Percentiles rank a stretch among this genome's conserved stretches.
phyloP scores from a whole-genome alignment of 2,797 vertebrate genomes.

The Hapalemur alaotrensis region DNA sequence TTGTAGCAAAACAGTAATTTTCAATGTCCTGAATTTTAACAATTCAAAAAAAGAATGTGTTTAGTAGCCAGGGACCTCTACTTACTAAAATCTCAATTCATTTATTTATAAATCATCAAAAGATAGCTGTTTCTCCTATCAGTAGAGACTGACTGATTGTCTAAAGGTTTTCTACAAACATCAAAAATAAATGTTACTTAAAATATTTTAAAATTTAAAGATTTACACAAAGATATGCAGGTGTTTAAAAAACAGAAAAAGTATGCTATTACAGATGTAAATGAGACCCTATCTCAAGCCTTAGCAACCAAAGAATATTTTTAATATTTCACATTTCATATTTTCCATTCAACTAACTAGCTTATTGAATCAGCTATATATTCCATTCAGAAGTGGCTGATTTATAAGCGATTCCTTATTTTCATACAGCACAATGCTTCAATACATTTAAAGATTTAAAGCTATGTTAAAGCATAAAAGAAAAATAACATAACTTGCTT shows the following conservation, averaged over 20 bases:
- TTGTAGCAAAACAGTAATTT: constrained; percentile 37
- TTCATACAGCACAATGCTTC: constrained; percentile 24
- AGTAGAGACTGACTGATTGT: background rate
- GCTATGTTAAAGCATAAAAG: constrained; percentile 41
- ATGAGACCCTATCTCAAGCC: background rate
- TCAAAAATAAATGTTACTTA: constrained; percentile 45
- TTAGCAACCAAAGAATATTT: constrained; percentile 12
- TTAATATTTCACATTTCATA: constrained; percentile 8
- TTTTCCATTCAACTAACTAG: constrained; percentile 31
- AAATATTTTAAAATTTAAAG: constrained; percentile 43
- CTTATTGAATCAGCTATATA: background rate
- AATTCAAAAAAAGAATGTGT: constrained; percentile 25
- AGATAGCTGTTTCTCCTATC: background rate
- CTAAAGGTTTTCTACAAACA: constrained; percentile 42
- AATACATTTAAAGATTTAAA: constrained; percentile 59
- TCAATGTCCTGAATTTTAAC: constrained; percentile 47
- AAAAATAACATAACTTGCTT: constrained; percentile 72
- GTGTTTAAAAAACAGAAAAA: constrained; percentile 30
- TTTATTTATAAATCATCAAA: background rate
- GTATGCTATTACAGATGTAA: constrained; percentile 19
- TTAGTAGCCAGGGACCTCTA: background rate
- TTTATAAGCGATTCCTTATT: constrained; percentile 31
- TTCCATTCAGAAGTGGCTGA: constrained; percentile 47
- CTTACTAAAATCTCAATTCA: background rate
- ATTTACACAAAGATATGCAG: constrained; percentile 26